phyloP scores from a whole-genome alignment of 2,797 vertebrate species.

The Malacoctenus gilli region DNA sequence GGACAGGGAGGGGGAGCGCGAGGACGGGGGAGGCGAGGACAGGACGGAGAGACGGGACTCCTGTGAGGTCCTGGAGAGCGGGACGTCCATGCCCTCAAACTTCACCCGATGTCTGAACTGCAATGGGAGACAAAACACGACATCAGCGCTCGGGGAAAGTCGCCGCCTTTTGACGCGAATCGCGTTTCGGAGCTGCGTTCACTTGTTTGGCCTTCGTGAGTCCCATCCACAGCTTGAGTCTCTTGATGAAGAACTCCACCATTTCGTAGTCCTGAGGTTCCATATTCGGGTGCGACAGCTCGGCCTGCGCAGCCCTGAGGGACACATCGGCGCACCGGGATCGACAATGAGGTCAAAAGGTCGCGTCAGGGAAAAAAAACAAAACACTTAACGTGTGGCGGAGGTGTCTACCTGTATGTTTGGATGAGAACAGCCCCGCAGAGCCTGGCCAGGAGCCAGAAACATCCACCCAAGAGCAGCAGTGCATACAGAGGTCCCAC shows the following conservation, averaged over 20 bases:
- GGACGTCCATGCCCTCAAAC: constrained; percentile 81
- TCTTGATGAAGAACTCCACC: constrained; percentile 86
- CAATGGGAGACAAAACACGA: constrained; percentile 7
- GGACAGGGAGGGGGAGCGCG: constrained; percentile 37
- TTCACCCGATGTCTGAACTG: constrained; percentile 87
- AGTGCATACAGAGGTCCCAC: constrained; percentile 75
- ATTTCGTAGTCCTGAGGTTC: constrained; percentile 85
- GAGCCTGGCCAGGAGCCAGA: constrained; percentile 73
- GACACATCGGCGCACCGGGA: neutral
- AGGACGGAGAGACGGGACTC: constrained; percentile 63
- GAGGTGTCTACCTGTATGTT: constrained; percentile 69
- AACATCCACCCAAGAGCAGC: constrained; percentile 54
- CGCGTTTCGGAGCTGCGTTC: constrained; percentile 1
- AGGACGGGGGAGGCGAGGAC: constrained; percentile 41
- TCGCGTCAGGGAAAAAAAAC: no score
- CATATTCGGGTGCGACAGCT: constrained; percentile 69
- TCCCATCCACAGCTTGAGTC: constrained; percentile 85
- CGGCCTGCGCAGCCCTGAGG: constrained; percentile 59
- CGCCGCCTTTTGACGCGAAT: no score
- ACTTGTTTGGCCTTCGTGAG: constrained; percentile 85
- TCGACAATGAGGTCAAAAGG: no score
- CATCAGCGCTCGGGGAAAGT: neutral
- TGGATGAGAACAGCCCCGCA: constrained; percentile 75
- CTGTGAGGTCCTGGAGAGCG: constrained; percentile 76
- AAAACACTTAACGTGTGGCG: no score